phyloP scores from a whole-genome alignment of 2,797 vertebrate species.

The Labeo calbasu region DNA sequence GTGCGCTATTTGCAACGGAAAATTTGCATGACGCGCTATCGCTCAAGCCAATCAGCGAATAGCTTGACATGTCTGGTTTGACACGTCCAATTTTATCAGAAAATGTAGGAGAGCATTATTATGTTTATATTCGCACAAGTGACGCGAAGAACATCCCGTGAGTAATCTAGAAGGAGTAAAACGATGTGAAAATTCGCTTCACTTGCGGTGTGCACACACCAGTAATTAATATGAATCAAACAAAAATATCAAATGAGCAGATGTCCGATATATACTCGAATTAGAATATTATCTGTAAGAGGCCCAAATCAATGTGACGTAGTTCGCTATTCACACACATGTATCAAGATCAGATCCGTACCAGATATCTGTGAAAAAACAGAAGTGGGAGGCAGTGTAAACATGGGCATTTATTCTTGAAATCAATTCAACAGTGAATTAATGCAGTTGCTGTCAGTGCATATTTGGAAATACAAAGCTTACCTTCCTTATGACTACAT shows the following conservation, averaged over 20 bases:
- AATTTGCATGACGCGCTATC: no score
- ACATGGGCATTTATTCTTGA: not conserved
- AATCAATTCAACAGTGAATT: not conserved
- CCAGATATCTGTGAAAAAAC: not conserved
- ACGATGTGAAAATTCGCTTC: no score
- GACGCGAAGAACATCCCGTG: no score
- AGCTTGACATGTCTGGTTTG: no score
- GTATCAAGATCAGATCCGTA: not conserved
- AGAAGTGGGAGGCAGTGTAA: not conserved
- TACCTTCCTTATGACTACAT: not conserved
- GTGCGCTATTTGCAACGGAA: no score
- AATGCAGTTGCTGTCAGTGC: not conserved
- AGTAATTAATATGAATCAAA: not conserved
- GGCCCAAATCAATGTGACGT: not conserved
- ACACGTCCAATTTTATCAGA: no score
- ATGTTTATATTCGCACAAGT: no score
- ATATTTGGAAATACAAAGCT: conserved; percentile 18
- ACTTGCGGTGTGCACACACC: no score
- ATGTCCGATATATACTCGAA: not conserved
- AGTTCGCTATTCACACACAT: not conserved
- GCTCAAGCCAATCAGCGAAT: no score
- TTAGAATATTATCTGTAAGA: not conserved
- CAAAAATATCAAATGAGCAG: not conserved
- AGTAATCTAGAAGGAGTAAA: no score
- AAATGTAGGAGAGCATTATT: no score